Evolutionary conservation across 2,888 invertebrate genomes (phyloP), one percentile per base, ranked within the genome.

Genomic region (Agonopterix heracliana): DNA sequence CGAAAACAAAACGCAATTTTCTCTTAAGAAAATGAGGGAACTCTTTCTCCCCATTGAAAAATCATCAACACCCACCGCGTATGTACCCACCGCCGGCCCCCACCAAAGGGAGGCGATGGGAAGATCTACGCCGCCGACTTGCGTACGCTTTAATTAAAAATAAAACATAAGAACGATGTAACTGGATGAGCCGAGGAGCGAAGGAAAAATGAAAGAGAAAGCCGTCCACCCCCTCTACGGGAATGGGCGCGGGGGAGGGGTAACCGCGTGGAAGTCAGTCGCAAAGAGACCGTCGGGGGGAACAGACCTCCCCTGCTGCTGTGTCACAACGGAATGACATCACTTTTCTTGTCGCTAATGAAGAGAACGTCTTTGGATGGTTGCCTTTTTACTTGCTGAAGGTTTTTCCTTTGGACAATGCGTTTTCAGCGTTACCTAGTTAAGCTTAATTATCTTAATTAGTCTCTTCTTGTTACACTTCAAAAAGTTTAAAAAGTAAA

Each of bases 91-190:
- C 26, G 26, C 26, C 38, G 12, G 61, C 63, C 59, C 52, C 74
- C 72, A 60, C 68, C 71, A 71, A 76, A 75, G 78, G 73, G 78
- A 14, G 44, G 45, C 12, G 45, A 41, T 47, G 70, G 68, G 68
- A 82, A 86, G 87, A 86, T 84, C 85, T 85, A 85, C 85, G 82
- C 85, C 79, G 82, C 74, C 87, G 83, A 87, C 87, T 88, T 88
- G 88, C 88, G 88, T 88, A 88, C 87, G 88, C 87, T 88, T 88
- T 88, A 88, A 88, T 88, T 88, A 88, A 88, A 88, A 88, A 88
- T 88, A 88, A 88, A 88, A 88, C 88, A 88, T 88, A 88, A 88
- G 88, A 88, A 88, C 87, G 86, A 87, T 88, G 88, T 88, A 88
- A 88, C 88, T 88, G 88, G 88, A 88, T 88, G 88, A 88, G 88